Base-by-base conservation (phyloP, 1,140 invertebrate genomes). In the Rhagoletis zephyria region DNA sequence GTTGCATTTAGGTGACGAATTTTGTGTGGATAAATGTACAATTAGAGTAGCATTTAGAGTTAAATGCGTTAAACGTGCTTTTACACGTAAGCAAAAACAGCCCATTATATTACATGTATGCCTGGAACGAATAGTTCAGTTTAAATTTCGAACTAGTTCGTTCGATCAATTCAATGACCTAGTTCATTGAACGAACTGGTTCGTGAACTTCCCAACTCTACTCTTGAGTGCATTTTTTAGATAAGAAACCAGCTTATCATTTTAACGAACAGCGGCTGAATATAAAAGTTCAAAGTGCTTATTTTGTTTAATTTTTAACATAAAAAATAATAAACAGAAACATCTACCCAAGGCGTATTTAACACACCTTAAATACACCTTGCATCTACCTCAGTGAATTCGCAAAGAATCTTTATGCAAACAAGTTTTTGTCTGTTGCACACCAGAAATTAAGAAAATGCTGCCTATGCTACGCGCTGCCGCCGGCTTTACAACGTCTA, bases 381-480 rank as follows among this genome's bases (percentile, higher is more conserved):
- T 45, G 19, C 10, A 19, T 6, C 30, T 81, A 19, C 7, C 4
- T 63, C 30, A 48, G 74, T 59, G n/a, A 56, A n/a, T 74, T 48
- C 14, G 40, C 67, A 74, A 40, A 42, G 9, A 45, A 74, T 3
- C n/a, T 45, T 45, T 74, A 48, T 74, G 30, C 30, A 30, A 30
- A 30, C 30, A 30, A 30, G 30, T 12, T 16, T 74, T 74, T 16
- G 12, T 30, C 14, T 30, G n/a, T 48, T 51, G 42, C 10, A 60
- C 56, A 14, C 45, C 1, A 60, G 30, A 63, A 16, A 61, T 30
- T 30, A 30, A 86, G 30, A 86, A 87, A 65, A 87, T 87, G 86
- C 63, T 87, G 61, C 64, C 86, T 14, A 5, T 87, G 12, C 16
- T 87, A 64, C 86, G 86, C 9, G 64, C 86, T 64, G 16, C 74